phyloP scores from a whole-genome alignment of 1,140 invertebrate species.

The Rhopalosiphum maidis region DNA sequence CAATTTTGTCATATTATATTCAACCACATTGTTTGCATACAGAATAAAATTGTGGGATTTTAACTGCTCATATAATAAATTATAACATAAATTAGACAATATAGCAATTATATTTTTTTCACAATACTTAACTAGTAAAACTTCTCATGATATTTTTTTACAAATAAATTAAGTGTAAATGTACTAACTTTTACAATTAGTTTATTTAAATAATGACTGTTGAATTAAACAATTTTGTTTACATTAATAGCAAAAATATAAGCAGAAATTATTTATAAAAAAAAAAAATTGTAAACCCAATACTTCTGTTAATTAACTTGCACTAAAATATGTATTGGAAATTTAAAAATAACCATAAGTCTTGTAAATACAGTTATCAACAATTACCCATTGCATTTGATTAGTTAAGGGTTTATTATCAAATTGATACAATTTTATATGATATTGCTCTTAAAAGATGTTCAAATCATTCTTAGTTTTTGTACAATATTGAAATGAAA shows the following conservation, averaged over 20 bases:
- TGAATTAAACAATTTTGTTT: not conserved
- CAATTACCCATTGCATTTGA: not conserved
- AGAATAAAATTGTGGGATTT: not conserved
- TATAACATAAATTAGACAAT: not conserved
- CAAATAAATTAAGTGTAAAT: not conserved
- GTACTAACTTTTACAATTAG: not conserved
- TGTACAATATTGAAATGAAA: not conserved
- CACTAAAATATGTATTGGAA: not conserved
- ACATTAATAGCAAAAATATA: not conserved
- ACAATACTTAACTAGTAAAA: not conserved
- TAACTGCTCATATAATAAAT: not conserved
- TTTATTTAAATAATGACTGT: not conserved
- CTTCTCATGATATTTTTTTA: not conserved
- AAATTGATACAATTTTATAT: not conserved
- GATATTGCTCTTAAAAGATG: not conserved
- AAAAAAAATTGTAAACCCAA: not conserved
- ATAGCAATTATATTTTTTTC: not conserved
- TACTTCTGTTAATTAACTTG: not conserved
- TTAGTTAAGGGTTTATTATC: not conserved
- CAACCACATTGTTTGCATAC: not conserved
- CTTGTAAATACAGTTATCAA: not conserved
- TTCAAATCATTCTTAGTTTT: not conserved
- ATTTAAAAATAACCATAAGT: not conserved
- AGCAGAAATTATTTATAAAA: not conserved
- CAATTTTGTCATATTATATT: not conserved